phyloP scores from a whole-genome alignment of 2,888 invertebrate species.

The Odontocolon sp. region DNA sequence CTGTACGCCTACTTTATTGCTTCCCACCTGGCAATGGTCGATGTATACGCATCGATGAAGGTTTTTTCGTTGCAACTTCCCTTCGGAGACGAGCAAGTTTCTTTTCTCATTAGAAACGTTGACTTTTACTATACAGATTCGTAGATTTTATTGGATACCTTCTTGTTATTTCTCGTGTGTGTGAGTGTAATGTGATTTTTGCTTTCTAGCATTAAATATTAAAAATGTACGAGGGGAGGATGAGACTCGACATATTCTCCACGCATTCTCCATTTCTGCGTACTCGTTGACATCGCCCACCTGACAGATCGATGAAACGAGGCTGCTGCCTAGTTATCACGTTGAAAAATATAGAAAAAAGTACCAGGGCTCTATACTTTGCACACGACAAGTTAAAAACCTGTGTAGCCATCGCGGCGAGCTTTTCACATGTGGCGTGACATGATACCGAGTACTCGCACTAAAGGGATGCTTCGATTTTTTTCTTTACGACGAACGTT shows the following conservation, averaged over 20 bases:
- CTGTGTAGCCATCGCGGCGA: conserved; percentile 34
- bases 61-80: conserved; percentile 26
- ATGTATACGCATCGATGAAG: background rate
- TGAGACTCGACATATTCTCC: background rate
- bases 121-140: conserved; percentile 11
- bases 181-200: background rate
- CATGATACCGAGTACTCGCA: conserved; percentile 36
- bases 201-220: too few species aligned
- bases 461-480: conserved; percentile 42
- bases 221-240: background rate
- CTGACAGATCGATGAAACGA: conserved; percentile 40
- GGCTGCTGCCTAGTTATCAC: conserved; percentile 44
- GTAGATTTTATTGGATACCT: background rate
- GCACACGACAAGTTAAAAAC: conserved; percentile 49
- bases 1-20: conserved; percentile 36
- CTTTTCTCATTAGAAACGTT: background rate
- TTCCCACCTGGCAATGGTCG: conserved; percentile 12
- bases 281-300: background rate
- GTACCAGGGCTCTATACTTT: conserved; percentile 12
- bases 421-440: conserved; percentile 48
- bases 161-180: background rate
- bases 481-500: conserved; percentile 23
- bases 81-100: background rate
- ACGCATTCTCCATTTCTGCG: background rate
- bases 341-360: conserved; percentile 34